These are phyloP conservation scores for Dryocosmus kuriphilus DNA, from an alignment of 2,888 invertebrate species.

Conservation along the genomic window DNA sequence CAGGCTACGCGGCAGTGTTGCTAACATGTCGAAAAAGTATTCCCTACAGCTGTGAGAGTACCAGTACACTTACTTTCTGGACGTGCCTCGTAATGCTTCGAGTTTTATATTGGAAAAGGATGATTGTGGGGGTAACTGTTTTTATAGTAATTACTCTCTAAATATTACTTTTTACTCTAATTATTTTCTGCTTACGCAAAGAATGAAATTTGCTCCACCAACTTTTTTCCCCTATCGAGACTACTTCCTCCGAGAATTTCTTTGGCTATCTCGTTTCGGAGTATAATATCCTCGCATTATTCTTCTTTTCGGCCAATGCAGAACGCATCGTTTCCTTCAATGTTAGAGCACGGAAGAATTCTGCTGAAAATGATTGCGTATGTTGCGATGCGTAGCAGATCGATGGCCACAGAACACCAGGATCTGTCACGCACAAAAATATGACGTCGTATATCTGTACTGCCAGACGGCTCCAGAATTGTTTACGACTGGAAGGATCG, in stretches of 20 bases:
- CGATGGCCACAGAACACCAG: conserved; percentile 68
- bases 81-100: no score
- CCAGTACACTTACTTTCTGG: no score
- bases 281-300: conserved; percentile 24
- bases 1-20: no score
- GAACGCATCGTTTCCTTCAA: conserved; percentile 18
- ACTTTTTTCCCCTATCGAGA: conserved; percentile 6
- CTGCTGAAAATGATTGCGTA: conserved; percentile 47
- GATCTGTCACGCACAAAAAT: conserved; percentile 74
- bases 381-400: conserved; percentile 66
- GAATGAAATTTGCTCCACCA: neutral
- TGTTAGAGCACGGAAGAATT: neutral
- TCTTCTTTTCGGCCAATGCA: conserved; percentile 23
- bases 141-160: neutral
- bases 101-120: no score
- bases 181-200: neutral
- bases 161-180: neutral
- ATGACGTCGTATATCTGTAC: conserved; percentile 71
- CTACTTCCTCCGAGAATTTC: conserved; percentile 11
- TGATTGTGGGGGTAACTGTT: neutral
- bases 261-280: conserved; percentile 2
- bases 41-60: no score
- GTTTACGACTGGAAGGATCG: conserved; percentile 73
- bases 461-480: conserved; percentile 69
- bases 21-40: no score